Evolutionary conservation across 2,888 invertebrate species (phyloP), one percentile per base, ranked within the genome.

Genomic region (Tipula vernalis): DNA sequence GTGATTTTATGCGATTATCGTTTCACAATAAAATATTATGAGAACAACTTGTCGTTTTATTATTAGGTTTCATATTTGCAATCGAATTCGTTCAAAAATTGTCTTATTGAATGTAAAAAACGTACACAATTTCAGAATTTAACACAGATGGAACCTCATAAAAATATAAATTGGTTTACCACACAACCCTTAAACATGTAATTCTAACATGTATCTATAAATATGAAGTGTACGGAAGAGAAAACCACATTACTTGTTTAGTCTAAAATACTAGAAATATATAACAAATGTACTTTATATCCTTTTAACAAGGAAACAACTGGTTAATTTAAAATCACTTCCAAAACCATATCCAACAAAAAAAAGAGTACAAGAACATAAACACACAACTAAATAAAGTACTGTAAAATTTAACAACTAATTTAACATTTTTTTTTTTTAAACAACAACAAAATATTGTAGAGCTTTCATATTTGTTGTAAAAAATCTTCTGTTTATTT

Each of bases 281-380:
- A 28, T 28, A 71, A 71, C 71, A 71, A 71, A 71, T 71, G 71
- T 71, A 71, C 71, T 28, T 12, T 71, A 71, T 71, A 71, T 71
- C 71, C 71, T 71, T 71, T 71, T 71, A 71, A 71, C 71, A 71
- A 71, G 71, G 10, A 71, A 71, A 71, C 71, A 71, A 71, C 71
- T 71, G 71, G 71, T 71, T 71, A 71, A 71, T 71, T 71, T 71
- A 71, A 71, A 71, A 71, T 71, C 71, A 71, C 71, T 71, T 71
- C 71, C 71, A 71, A 71, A 71, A 18, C 71, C 71, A 71, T 13
- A 71, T 13, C n/a, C n/a, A n/a, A n/a, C n/a, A 28, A 71, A 3
- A 44, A 44, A 44, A 44, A 57, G 5, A 57, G 4, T 71, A 71
- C 71, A 28, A 71, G 71, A 71, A 71, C 71, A 71, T 71, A 71